Percentiles rank a stretch among this genome's conserved stretches.
These are phyloP conservation scores for Liposcelis brunnea DNA, from an alignment of 2,888 invertebrate species.

Conservation along the genomic window DNA sequence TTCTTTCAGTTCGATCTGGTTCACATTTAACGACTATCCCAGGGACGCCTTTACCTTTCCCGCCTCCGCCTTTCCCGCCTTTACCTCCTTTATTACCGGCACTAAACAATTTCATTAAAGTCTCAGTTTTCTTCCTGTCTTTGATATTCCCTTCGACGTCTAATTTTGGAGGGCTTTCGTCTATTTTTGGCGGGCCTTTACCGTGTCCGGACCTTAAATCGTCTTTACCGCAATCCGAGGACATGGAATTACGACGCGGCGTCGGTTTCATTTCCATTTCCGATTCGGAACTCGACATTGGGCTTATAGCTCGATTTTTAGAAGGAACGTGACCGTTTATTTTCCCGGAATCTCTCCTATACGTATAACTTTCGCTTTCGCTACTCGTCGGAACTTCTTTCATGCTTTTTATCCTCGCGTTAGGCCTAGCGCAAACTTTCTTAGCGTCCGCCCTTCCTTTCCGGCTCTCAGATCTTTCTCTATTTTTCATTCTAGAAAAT, in stretches of 20 bases:
- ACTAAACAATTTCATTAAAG: slow-evolving; percentile 42
- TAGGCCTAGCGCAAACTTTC: slow-evolving; percentile 19
- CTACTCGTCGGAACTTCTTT: slow-evolving; percentile 19
- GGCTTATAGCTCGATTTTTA: background rate
- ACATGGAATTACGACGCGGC: slow-evolving; percentile 17
- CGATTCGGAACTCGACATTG: slow-evolving; percentile 20
- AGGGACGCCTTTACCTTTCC: slow-evolving; percentile 38
- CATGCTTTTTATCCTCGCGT: slow-evolving; percentile 22
- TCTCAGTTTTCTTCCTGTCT: slow-evolving; percentile 54
- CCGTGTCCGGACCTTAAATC: too few species aligned
- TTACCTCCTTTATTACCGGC: slow-evolving; percentile 19
- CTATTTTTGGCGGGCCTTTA: slow-evolving; percentile 22
- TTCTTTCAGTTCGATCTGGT: slow-evolving; percentile 27
- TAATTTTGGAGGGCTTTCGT: slow-evolving; percentile 27
- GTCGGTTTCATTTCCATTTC: slow-evolving; percentile 24
- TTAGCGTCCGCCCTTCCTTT: slow-evolving; percentile 13
- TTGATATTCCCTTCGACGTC: slow-evolving; percentile 34
- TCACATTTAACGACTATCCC: slow-evolving; percentile 51
- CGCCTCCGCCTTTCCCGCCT: slow-evolving; percentile 37
- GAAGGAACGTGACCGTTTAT: too few species aligned
- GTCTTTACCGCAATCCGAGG: too few species aligned
- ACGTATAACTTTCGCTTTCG: slow-evolving; percentile 18
- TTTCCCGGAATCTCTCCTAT: slow-evolving; percentile 18
- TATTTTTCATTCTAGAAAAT: slow-evolving; percentile 4
- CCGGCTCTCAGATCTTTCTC: slow-evolving; percentile 11